Conservation (phyloP, 2,797 vertebrate species). For the Cetoscarus ocellatus region DNA sequence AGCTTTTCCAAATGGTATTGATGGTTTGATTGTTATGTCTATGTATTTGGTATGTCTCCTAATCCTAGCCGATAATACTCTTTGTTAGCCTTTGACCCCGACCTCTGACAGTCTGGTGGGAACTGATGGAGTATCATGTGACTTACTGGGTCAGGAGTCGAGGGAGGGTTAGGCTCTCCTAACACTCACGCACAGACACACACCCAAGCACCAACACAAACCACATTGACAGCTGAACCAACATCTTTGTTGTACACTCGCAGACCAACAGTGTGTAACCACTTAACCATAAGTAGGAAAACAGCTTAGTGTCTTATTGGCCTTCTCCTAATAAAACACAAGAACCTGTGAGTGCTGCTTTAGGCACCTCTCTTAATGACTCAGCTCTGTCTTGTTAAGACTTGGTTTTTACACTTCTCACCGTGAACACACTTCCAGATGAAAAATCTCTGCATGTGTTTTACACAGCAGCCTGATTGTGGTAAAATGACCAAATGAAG, state of each 20-base stretch:
- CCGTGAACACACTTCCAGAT: slow-evolving; percentile 32
- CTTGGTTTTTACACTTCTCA: slow-evolving; percentile 28
- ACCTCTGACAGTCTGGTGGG: slow-evolving; percentile 67
- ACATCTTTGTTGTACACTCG: slow-evolving; percentile 56
- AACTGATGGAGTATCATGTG: slow-evolving; percentile 72
- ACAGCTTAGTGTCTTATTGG: slow-evolving; percentile 64
- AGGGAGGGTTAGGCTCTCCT: slow-evolving; percentile 55
- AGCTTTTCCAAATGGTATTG: slow-evolving; percentile 48
- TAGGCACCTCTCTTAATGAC: slow-evolving; percentile 33
- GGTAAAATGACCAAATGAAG: slow-evolving; percentile 32
- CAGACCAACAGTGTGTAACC: slow-evolving; percentile 59
- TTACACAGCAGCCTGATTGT: slow-evolving; percentile 21
- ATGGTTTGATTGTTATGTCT: slow-evolving; percentile 68
- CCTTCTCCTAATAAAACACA: slow-evolving; percentile 58
- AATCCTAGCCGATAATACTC: slow-evolving; percentile 66
- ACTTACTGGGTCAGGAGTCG: slow-evolving; percentile 68
- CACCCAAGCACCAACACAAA: slow-evolving; percentile 39
- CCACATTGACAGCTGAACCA: slow-evolving; percentile 72
- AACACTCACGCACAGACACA: not conserved
- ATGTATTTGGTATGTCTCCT: slow-evolving; percentile 57
- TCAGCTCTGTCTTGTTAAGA: slow-evolving; percentile 26
- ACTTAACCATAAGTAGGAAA: slow-evolving; percentile 73
- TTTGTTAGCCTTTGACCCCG: slow-evolving; percentile 72
- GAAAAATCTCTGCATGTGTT: slow-evolving; percentile 25
- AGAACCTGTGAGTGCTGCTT: slow-evolving; percentile 34